Conservation (phyloP, 1,140 invertebrate genomes). For the Euura lappo region DNA sequence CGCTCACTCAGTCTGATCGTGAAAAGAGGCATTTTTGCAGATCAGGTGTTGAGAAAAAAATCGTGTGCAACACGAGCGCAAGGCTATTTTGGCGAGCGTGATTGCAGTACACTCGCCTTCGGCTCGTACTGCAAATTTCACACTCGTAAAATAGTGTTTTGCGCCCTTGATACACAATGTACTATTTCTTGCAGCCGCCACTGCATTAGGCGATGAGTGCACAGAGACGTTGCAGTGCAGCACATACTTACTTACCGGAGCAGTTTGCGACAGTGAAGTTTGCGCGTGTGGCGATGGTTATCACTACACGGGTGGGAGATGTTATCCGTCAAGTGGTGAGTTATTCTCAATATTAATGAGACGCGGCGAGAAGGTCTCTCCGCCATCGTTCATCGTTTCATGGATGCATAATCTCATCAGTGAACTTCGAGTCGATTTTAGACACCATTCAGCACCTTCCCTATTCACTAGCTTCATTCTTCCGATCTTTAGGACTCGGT, state of each 20-base stretch:
- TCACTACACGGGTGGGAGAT: constrained; percentile 40
- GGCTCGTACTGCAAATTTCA: no score
- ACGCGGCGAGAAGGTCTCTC: neutral
- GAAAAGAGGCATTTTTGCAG: no score
- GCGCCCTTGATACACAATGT: no score
- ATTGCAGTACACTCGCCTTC: no score
- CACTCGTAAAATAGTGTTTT: no score
- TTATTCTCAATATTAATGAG: neutral
- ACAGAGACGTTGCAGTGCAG: constrained; percentile 41
- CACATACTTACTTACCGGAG: constrained; percentile 29
- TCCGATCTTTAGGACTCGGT: constrained; percentile 24
- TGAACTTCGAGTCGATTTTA: no score
- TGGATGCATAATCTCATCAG: no score
- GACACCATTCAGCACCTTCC: no score
- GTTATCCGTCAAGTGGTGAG: constrained; percentile 34
- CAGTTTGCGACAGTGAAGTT: constrained; percentile 24
- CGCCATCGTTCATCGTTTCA: neutral
- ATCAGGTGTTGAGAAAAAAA: no score
- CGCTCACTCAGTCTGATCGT: no score
- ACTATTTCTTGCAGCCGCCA: constrained; percentile 26
- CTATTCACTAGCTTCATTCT: neutral
- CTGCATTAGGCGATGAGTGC: constrained; percentile 27
- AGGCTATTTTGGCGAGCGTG: no score
- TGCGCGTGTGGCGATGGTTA: constrained; percentile 36
- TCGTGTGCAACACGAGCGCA: no score